Evolutionary conservation across 2,797 vertebrate species (phyloP), one percentile per base, ranked within the genome.

Genomic region (Leptatherina wallacei): DNA sequence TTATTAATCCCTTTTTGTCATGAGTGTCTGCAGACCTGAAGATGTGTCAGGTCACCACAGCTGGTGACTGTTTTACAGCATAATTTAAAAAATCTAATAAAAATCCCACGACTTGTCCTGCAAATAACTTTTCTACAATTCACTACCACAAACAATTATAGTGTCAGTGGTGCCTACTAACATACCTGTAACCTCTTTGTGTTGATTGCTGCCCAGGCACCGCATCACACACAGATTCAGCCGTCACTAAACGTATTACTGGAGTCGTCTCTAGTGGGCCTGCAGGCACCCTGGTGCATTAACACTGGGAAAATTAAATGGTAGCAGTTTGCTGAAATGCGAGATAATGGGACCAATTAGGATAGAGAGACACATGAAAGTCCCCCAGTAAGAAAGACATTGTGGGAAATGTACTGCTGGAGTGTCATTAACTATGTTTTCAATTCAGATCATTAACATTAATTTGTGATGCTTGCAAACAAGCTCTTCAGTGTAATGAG

Each of bases 271-370:
- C 65, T 56, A 56, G n/a, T 1, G 13, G 65, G 64, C 69, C 73
- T 70, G 74, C 63, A 74, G 81, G 70, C 64, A 1, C 66, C 58
- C 49, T 61, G 61, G 61, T 69, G 71, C 72, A 79, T 84, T 77
- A 83, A 77, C 59, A 57, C 2, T 71, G 70, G 76, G 77, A 72
- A 71, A 82, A 85, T 84, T 59, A 76, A 56, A 65, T 61, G 71
- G 63, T 66, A 71, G 75, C 71, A 60, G 57, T 76, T 77, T 86
- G 69, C 67, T 40, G 65, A 69, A 35, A 85, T 73, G 78, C 82
- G 64, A 62, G 36, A 82, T 58, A 71, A 81, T 65, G 77, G 66
- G 29, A 73, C 72, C 77, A 87, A 85, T 89, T 80, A 90, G 69
- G 59, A 69, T 18, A 40, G 40, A 36, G 29, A 68, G 67, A 78